Evolutionary conservation across 2,113 vertebrate genomes (phyloP), one percentile per base, ranked within the genome.

Genomic region (Trichomycterus rosablanca): DNA sequence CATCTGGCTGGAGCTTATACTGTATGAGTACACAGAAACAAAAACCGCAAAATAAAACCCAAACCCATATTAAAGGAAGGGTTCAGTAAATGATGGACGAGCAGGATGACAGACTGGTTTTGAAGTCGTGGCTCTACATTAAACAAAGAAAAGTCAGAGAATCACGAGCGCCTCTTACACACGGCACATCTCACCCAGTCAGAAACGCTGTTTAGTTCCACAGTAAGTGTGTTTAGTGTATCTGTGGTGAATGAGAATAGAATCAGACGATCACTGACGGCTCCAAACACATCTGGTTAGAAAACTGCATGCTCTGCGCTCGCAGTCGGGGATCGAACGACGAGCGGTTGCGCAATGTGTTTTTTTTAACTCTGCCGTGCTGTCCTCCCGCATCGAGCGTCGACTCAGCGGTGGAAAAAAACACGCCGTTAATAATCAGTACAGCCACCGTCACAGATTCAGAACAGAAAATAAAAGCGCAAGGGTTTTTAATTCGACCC

Each of bases 401-500:
- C 7, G 26, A 7, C 7, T 30, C 26, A 30, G 3, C 40, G 37
- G 8, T 24, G 11, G 35, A 5, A 3, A 11, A 51, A 45, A 26
- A 9, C 9, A 2, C 32, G 16, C 15, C n/a, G 30, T 42, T 51
- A 44, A 53, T 60, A 63, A 53, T 30, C 23, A 10, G 34, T 30
- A 51, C 8, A 9, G 26, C 49, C 26, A 19, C 28, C 8, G 15
- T 11, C 37, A 42, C 19, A 19, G 16, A 34, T 63, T 52, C 3
- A 52, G 4, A 22, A 24, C 12, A n/a, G 20, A 52, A 46, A 42
- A 19, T 20, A 16, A 42, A 52, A 42, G 16, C 15, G 24, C 24
- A 2, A 52, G 51, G 16, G 52, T 51, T 62, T 51, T 62, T 35
- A 50, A 42, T 12, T 52, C 15, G 14, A 2, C 49, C 42, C 37